Base-by-base conservation (phyloP, 2,888 invertebrate genomes). In the Chymomyza procnemis region DNA sequence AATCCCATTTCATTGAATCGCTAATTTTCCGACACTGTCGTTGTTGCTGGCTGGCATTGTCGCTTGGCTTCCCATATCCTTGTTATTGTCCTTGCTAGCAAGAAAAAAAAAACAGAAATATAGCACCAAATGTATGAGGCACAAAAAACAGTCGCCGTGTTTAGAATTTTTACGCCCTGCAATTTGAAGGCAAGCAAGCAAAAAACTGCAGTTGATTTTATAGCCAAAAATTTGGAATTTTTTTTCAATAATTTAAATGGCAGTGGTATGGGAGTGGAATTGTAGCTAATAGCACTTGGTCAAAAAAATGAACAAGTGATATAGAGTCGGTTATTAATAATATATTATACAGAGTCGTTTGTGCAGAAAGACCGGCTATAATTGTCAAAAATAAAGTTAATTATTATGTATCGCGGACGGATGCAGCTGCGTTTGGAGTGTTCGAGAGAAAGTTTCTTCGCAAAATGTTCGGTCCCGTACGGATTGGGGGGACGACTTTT, bases 1-100 rank as follows among this genome's bases (percentile, higher is more conserved):
- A 87, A 87, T 87, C 83, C 86, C 88, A 87, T 88, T 85, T 87
- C 88, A 87, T 87, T 87, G 88, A 87, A 87, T 87, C 88, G 85
- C 86, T 88, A 87, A 87, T 87, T 88, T 88, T 82, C 74, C 85
- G 82, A 81, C 87, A 77, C 60, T 71, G 74, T 65, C 73, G 71
- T 70, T 73, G 67, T 70, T 72, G 65, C 52, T 54, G n/a, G 59
- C 64, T 61, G 19, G 60, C 59, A 26, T 70, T 76, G 65, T 67
- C n/a, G 16, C 67, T 67, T 73, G 61, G 63, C 12, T 41, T 41
- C 34, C 34, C 66, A 52, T 30, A 30, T 30, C 30, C 9, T 57
- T 34, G 57, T 57, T 19, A 30, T 30, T 18, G 57, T 30, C 57
- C 56, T 67, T 41, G 59, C 73, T 73, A 60, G 69, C 48, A 6